These are phyloP conservation scores for Macropodus opercularis DNA, from an alignment of 2,797 vertebrate species.

Conservation along the genomic window DNA sequence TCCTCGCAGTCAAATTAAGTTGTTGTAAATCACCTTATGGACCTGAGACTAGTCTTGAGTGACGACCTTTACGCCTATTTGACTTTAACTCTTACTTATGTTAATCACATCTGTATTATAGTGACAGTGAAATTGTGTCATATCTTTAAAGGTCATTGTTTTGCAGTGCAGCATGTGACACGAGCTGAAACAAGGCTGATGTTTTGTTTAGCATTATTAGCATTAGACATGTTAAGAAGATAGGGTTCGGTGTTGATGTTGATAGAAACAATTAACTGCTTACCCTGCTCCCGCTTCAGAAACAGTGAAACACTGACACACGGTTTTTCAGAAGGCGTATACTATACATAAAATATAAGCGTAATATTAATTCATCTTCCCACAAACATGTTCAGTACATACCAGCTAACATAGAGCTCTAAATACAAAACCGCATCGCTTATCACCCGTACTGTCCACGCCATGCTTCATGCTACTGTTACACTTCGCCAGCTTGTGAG, in stretches of 20 bases:
- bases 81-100: slow-evolving; percentile 82
- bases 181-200: slow-evolving; percentile 22
- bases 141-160: slow-evolving; percentile 73
- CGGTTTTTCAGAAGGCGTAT: slow-evolving; percentile 39
- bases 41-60: slow-evolving; percentile 74
- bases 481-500: slow-evolving; percentile 21
- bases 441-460: slow-evolving; percentile 24
- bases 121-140: slow-evolving; percentile 69
- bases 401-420: background rate
- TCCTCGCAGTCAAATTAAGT: slow-evolving; percentile 78
- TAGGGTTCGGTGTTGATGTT: background rate
- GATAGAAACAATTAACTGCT: background rate
- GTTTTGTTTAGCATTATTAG: slow-evolving; percentile 33
- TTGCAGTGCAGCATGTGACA: slow-evolving; percentile 21
- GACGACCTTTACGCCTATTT: slow-evolving; percentile 83
- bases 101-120: slow-evolving; percentile 79
- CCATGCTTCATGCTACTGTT: slow-evolving; percentile 17
- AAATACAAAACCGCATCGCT: slow-evolving; percentile 10
- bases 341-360: slow-evolving; percentile 9
- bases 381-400: slow-evolving; percentile 13
- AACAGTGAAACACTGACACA: slow-evolving; percentile 28
- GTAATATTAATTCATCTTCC: slow-evolving; percentile 25
- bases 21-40: slow-evolving; percentile 75
- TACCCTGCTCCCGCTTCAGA: slow-evolving; percentile 21
- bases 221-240: background rate